Conservation (phyloP, 2,797 vertebrate species). For the Coranthus polyacanthus region DNA sequence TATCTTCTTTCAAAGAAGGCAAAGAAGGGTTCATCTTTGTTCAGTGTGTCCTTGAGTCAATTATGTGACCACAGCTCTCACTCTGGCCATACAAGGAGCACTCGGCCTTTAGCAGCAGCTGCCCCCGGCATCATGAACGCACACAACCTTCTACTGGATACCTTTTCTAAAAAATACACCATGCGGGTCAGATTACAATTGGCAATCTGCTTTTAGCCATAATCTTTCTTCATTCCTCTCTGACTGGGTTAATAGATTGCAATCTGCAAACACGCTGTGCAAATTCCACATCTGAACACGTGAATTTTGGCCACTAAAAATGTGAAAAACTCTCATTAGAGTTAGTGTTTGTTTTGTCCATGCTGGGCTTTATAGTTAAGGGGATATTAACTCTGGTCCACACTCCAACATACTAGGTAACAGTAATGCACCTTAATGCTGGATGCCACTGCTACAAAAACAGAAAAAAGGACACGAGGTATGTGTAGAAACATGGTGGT, state of each 20-base stretch:
- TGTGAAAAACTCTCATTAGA: too few relatives aligned
- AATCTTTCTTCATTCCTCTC: neutral
- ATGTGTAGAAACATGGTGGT: too few relatives aligned
- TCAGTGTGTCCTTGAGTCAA: neutral
- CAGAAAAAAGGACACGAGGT: too few relatives aligned
- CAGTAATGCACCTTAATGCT: too few relatives aligned
- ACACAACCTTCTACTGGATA: neutral
- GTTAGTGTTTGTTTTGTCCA: too few relatives aligned
- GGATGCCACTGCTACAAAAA: too few relatives aligned
- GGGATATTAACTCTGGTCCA: too few relatives aligned
- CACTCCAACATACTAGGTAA: too few relatives aligned
- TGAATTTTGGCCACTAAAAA: neutral
- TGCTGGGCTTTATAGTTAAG: too few relatives aligned
- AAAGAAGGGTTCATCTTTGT: neutral
- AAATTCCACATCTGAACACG: neutral
- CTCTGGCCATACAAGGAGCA: neutral
- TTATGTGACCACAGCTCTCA: constrained; percentile 1
- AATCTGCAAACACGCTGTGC: neutral
- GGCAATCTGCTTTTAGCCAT: neutral
- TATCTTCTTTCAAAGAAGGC: neutral
- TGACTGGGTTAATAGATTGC: neutral
- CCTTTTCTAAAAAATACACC: constrained; percentile 8
- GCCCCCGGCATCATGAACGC: neutral
- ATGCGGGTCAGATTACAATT: neutral
- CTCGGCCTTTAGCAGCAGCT: neutral